These are phyloP conservation scores for Asarcornis scutulata DNA, from an alignment of 2,113 vertebrate genomes.

Conservation along the genomic window DNA sequence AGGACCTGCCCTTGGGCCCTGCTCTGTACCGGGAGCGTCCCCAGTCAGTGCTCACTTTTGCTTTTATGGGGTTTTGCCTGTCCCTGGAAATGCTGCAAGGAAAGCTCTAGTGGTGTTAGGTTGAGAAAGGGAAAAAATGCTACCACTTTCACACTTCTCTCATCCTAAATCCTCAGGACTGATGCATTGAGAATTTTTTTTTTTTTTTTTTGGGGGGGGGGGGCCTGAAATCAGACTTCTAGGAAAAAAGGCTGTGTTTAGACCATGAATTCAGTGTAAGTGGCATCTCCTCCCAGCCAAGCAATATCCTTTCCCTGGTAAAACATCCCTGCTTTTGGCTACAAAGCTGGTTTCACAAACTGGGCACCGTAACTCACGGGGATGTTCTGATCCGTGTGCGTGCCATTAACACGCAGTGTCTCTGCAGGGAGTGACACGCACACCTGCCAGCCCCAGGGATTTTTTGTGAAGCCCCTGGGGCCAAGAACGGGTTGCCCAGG, in stretches of 20 bases:
- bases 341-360: neutral
- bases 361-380: neutral
- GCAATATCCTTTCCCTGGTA: neutral
- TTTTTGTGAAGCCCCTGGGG: too few species aligned
- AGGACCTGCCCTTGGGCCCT: neutral
- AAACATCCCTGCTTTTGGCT: neutral
- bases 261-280: neutral
- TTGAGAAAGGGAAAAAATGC: accelerated
- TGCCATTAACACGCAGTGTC: accelerated
- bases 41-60: accelerated
- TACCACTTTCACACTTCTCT: neutral
- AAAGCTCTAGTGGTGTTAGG: neutral
- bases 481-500: too few species aligned
- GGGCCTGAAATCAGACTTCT: neutral
- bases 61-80: neutral
- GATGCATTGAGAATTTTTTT: too few species aligned
- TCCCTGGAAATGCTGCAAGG: accelerated
- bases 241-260: neutral
- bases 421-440: neutral
- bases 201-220: too few species aligned
- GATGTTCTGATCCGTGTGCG: accelerated
- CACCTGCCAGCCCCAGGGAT: too few species aligned
- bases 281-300: neutral
- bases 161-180: neutral
- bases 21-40: too few species aligned